These are phyloP conservation scores for Rutilus rutilus DNA, from an alignment of 2,113 vertebrate genomes.

Conservation along the genomic window DNA sequence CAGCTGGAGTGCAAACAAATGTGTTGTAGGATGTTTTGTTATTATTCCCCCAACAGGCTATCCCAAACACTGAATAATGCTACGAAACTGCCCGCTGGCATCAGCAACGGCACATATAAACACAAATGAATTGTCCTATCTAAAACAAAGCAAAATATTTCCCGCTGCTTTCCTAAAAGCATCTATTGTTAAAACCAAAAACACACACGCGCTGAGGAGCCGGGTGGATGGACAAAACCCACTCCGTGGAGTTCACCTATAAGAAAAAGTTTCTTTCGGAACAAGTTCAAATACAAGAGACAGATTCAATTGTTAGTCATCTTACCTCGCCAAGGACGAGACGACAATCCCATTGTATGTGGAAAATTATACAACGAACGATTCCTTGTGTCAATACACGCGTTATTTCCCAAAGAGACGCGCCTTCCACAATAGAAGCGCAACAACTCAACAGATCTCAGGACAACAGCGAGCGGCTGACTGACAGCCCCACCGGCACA, in stretches of 20 bases:
- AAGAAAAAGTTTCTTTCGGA: conserved; percentile 42
- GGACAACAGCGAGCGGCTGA: conserved; percentile 30
- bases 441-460: conserved; percentile 37
- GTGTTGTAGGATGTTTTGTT: neutral
- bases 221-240: neutral
- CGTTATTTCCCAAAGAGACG: neutral
- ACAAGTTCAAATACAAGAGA: neutral
- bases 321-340: conserved; percentile 17
- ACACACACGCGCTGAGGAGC: neutral
- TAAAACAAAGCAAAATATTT: neutral
- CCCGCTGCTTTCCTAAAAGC: neutral
- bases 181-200: neutral
- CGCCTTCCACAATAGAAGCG: conserved; percentile 17
- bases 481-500: conserved; percentile 31
- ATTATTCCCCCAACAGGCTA: neutral
- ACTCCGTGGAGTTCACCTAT: conserved; percentile 13
- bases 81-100: neutral
- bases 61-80: neutral
- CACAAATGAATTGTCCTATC: neutral
- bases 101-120: neutral
- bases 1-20: neutral
- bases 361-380: conserved; percentile 13
- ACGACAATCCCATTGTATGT: conserved; percentile 18
- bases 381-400: conserved; percentile 16
- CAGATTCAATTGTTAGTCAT: neutral